These are phyloP conservation scores for Melanargia galathea DNA, from an alignment of 2,888 invertebrate species.

Conservation along the genomic window DNA sequence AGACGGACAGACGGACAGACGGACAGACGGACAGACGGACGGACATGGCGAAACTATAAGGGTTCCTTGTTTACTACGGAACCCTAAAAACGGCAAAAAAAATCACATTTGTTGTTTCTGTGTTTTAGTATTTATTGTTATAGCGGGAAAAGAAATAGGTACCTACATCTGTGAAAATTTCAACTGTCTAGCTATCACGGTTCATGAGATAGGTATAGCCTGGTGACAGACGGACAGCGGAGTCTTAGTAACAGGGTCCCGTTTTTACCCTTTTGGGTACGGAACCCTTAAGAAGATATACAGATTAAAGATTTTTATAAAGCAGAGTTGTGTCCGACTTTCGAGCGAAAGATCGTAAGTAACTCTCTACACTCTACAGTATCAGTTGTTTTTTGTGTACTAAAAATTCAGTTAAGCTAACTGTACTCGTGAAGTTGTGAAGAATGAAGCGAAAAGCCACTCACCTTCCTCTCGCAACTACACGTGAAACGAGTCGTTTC, in stretches of 20 bases:
- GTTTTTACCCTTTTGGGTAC: neutral
- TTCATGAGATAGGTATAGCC: too few species aligned
- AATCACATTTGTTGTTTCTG: too few species aligned
- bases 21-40: too few species aligned
- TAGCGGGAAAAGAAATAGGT: too few species aligned
- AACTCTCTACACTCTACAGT: neutral
- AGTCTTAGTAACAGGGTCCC: too few species aligned
- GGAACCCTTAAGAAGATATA: neutral
- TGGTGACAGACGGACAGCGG: too few species aligned
- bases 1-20: too few species aligned
- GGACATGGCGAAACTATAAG: too few species aligned
- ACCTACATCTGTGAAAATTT: neutral
- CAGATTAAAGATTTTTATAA: neutral
- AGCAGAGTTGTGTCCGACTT: neutral
- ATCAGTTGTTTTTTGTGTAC: constrained; percentile 33
- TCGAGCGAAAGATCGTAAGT: constrained; percentile 10
- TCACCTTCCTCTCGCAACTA: constrained; percentile 72
- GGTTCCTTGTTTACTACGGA: too few species aligned
- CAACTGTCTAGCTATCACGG: neutral
- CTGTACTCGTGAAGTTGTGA: constrained; percentile 59
- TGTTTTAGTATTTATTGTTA: too few species aligned
- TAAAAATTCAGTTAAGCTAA: constrained; percentile 54
- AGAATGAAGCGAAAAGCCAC: constrained; percentile 63
- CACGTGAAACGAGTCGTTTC: constrained; percentile 72
- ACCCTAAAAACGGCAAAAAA: too few species aligned